These are phyloP conservation scores for Pygoscelis antarcticus DNA, from an alignment of 2,113 vertebrate genomes.

Conservation along the genomic window DNA sequence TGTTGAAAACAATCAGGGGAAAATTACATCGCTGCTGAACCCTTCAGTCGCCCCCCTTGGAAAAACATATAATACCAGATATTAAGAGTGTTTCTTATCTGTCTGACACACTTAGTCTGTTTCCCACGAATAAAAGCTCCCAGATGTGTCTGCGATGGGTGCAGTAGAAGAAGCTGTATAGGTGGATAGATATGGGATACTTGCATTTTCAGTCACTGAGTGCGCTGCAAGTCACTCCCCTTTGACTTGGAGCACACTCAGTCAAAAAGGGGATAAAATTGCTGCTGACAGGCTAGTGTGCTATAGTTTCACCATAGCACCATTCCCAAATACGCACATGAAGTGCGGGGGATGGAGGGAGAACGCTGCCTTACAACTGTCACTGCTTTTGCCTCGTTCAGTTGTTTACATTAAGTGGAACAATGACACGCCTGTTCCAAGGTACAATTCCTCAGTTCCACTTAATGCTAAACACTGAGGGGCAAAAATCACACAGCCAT, in stretches of 20 bases:
- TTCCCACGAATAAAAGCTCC: not conserved
- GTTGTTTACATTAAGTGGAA: not conserved
- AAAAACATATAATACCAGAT: not conserved
- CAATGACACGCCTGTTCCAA: not conserved
- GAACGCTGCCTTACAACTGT: not conserved
- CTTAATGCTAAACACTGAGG: not conserved
- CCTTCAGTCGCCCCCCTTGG: not conserved
- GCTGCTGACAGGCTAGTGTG: not conserved
- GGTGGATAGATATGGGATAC: not conserved
- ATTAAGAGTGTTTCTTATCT: not conserved
- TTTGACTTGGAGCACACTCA: not conserved
- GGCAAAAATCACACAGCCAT: not conserved
- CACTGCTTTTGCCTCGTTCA: not conserved
- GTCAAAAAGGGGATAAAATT: not conserved
- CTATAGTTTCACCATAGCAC: not conserved
- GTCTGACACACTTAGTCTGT: not conserved
- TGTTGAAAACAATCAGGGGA: not conserved
- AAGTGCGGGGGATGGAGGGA: fast-evolving
- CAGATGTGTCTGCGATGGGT: not conserved
- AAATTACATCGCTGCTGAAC: conserved; percentile 32
- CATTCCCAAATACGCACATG: not conserved
- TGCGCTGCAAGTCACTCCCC: not conserved
- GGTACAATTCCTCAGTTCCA: not conserved
- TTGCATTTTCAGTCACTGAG: not conserved
- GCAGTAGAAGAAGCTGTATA: not conserved